Evolutionary conservation across 1,140 invertebrate species (phyloP).

Genomic region (Bombus superbus): DNA sequence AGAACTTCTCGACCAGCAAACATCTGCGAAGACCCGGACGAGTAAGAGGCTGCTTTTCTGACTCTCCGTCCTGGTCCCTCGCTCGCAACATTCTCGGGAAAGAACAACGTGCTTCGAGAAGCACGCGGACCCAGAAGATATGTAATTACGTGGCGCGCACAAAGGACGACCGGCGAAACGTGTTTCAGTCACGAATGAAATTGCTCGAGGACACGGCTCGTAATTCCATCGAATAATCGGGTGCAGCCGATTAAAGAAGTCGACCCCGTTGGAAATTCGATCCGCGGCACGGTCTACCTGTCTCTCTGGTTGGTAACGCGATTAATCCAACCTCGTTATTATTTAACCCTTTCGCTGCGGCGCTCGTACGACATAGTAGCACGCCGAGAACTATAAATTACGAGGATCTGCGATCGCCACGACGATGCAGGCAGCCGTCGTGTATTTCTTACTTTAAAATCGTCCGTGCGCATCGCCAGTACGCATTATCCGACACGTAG

Average conservation of each 20-base stretch:
- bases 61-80: too few species aligned
- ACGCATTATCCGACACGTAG: too few species aligned
- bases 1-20: neutral
- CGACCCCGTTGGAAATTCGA: neutral
- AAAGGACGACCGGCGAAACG: neutral
- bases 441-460: too few species aligned
- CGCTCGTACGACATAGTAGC: too few species aligned
- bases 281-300: neutral
- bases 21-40: accelerated
- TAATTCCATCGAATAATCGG: constrained; percentile 26
- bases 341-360: too few species aligned
- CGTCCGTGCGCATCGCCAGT: too few species aligned
- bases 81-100: neutral
- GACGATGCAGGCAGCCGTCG: too few species aligned
- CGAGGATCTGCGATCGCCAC: too few species aligned
- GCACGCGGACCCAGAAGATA: neutral
- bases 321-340: neutral
- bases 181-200: neutral
- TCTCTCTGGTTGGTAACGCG: neutral
- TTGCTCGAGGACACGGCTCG: neutral
- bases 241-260: neutral
- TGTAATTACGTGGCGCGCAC: neutral
- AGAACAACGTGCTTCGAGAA: neutral
- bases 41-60: too few species aligned
- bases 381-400: too few species aligned